Base-by-base conservation (phyloP, 53 echinoderm and acorn worm species). In the Astropecten irregularis region DNA sequence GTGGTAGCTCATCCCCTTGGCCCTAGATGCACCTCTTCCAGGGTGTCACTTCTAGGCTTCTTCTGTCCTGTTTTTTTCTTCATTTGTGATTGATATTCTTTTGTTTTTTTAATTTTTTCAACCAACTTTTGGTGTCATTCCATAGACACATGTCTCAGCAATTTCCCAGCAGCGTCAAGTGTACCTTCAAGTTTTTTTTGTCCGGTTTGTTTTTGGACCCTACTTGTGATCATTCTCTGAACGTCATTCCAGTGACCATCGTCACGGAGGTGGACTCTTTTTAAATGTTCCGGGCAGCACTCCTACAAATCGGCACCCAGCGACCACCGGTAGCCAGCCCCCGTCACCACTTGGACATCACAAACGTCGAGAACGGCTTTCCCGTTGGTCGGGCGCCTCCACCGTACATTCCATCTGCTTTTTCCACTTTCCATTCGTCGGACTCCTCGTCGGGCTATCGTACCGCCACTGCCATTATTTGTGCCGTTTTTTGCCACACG, bases 371-470 rank as follows among this genome's bases (percentile, higher is more conserved):
- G 76, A 25, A 76, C 76, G 76, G 76, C 76, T 76, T 28, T 26
- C 76, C 56, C 44, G 5, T 23, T 37, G 76, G 56, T 46, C 26
- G 56, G 29, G 28, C 27, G 57, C 27, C 76, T 76, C 58, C 76
- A 76, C 56, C 76, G 76, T 58, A 76, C 76, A 76, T 76, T 76
- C 76, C 76, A 73, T 55, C 74, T 57, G 57, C 29, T n/a, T 76
- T 76, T 76, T 76, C 57, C 56, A 76, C 58, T 76, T 76, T 76
- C 76, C 76, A 76, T 57, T 76, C 58, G 20, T 35, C 65, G 26
- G 25, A 58, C 13, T 55, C 58, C 40, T 58, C 53, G 37, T 28
- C 38, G 22, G 56, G 76, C 36, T 58, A 25, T 50, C 54, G 8
- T n/a, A n/a, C n/a, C 42, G 42, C 6, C 42, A 42, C 42, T 42